phyloP scores from a whole-genome alignment of 2,888 invertebrate species.

The Tenthredo distinguenda region DNA sequence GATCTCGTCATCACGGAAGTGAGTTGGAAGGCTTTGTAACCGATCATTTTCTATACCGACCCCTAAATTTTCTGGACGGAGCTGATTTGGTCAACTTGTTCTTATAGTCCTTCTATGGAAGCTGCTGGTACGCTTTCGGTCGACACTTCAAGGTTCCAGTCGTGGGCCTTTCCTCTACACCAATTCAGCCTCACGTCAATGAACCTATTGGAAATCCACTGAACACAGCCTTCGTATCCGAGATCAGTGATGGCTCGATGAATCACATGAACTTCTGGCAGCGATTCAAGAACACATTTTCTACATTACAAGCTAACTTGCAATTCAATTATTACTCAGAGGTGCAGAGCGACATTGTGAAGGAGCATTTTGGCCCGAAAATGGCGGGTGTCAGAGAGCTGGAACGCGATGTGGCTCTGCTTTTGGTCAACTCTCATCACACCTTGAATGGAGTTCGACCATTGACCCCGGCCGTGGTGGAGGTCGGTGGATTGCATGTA shows the following conservation, averaged over 20 bases:
- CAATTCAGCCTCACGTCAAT: slow-evolving; percentile 54
- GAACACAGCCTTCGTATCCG: slow-evolving; percentile 54
- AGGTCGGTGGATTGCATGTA: slow-evolving; percentile 80
- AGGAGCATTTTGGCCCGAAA: slow-evolving; percentile 64
- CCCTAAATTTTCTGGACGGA: not conserved
- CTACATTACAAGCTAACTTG: slow-evolving; percentile 52
- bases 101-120: slow-evolving; percentile 53
- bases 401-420: slow-evolving; percentile 69
- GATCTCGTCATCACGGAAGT: slow-evolving; percentile 69
- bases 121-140: slow-evolving; percentile 59
- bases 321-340: slow-evolving; percentile 41
- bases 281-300: slow-evolving; percentile 48
- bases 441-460: slow-evolving; percentile 79
- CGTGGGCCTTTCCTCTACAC: slow-evolving; percentile 54
- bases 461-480: slow-evolving; percentile 78
- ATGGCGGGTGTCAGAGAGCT: slow-evolving; percentile 61
- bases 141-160: slow-evolving; percentile 58
- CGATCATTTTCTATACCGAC: not conserved
- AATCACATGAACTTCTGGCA: slow-evolving; percentile 56
- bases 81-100: not conserved
- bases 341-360: slow-evolving; percentile 54
- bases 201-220: slow-evolving; percentile 57
- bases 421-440: slow-evolving; percentile 80
- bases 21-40: slow-evolving; percentile 14
- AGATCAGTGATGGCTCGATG: slow-evolving; percentile 29